A percentile compares a stretch with the other conserved stretches of the same genome.
These are phyloP conservation scores for Panthera uncia DNA, from an alignment of 2,113 vertebrate species.

Conservation along the genomic window DNA sequence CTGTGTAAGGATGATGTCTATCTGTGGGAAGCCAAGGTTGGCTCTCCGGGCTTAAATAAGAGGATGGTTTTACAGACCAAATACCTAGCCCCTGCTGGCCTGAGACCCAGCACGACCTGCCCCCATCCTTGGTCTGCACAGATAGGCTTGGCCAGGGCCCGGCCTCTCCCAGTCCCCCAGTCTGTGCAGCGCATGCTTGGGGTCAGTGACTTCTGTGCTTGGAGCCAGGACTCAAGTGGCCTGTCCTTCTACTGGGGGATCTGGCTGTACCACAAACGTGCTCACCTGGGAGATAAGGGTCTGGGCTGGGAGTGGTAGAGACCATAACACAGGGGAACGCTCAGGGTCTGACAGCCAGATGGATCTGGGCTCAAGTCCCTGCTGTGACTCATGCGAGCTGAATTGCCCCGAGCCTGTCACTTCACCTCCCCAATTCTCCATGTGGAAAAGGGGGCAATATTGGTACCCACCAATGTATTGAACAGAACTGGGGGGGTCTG, in stretches of 20 bases:
- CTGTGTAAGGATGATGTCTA: background rate
- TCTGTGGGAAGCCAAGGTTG: background rate
- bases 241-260: background rate
- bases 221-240: background rate
- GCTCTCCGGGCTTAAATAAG: background rate
- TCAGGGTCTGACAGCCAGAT: background rate
- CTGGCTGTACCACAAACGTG: background rate
- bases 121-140: background rate
- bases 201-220: background rate
- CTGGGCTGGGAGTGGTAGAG: background rate
- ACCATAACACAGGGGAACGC: background rate
- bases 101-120: no score
- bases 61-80: background rate
- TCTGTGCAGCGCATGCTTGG: background rate
- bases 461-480: accelerated
- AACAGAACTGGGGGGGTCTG: background rate
- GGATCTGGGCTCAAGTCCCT: background rate
- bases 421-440: background rate
- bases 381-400: background rate
- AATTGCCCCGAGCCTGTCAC: background rate
- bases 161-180: background rate
- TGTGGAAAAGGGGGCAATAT: background rate
- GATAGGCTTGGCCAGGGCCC: background rate
- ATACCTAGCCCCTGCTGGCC: background rate
- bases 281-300: background rate